These are phyloP conservation scores for Lagopus muta DNA, from an alignment of 2,113 vertebrate species.

Conservation along the genomic window DNA sequence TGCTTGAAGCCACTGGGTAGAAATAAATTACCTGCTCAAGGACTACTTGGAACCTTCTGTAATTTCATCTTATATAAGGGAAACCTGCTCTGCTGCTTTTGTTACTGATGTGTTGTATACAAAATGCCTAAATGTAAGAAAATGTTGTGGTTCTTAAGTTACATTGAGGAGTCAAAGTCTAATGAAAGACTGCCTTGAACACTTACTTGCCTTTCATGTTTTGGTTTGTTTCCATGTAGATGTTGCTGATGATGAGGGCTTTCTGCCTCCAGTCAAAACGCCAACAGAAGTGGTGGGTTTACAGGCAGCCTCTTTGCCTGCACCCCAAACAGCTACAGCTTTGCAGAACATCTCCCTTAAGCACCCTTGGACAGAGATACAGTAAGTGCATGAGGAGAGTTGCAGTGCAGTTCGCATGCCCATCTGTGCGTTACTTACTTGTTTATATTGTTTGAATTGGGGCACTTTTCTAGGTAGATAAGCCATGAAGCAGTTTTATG, in stretches of 20 bases:
- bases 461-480: not conserved
- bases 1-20: not conserved
- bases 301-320: constrained; percentile 79
- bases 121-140: not conserved
- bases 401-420: accelerated
- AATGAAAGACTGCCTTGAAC: not conserved
- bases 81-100: not conserved
- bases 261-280: constrained; percentile 85
- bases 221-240: constrained; percentile 36
- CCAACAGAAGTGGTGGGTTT: constrained; percentile 87
- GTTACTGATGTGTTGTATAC: not conserved
- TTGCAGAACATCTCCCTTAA: constrained; percentile 92
- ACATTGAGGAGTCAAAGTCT: not conserved
- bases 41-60: not conserved
- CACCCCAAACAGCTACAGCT: constrained; percentile 69
- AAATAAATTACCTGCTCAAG: no score
- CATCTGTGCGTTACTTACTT: not conserved
- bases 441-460: not conserved
- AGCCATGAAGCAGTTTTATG: not conserved
- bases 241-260: constrained; percentile 74
- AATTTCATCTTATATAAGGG: not conserved
- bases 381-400: constrained; percentile 81
- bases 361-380: constrained; percentile 93
- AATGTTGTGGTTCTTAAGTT: not conserved
- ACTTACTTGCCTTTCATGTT: not conserved